Base-by-base conservation (phyloP, 92 coral and sea anemone genomes). In the Umimayanthus kanabou region DNA sequence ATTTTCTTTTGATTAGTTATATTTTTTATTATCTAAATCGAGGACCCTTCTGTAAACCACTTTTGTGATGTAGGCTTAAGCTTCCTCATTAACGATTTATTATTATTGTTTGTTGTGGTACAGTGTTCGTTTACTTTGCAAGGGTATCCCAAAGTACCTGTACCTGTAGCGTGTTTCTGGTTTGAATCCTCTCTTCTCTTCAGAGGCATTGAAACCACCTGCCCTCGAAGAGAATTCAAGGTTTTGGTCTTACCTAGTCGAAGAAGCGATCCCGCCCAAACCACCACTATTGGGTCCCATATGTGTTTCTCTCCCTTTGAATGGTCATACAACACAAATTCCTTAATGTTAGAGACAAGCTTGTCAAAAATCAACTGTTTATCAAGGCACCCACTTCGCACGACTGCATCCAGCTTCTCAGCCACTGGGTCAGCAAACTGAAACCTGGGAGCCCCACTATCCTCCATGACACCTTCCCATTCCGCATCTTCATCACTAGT, bases 391-490 rank as follows among this genome's bases (percentile, higher is more conserved):
- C 92, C 92, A 84, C 89, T 85, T 11, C 71, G 89, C 89, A 89
- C 89, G 70, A 45, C 89, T 89, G 89, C 37, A 77, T 89, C 85
- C 40, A 89, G 89, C 91, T 55, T 89, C 88, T 89, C 91, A 73
- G 91, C 89, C 91, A 89, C 91, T 89, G 91, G 91, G 58, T 89
- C 92, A 76, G 80, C 92, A 85, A 85, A 89, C 33, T 78, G 92
- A 85, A 89, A 89, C 50, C 92, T 85, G 81, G 86, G 81, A 85
- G 82, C 81, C 61, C 92, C 92, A 79, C 92, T 79, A 66, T 85
- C 87, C 42, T 77, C 85, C 71, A 55, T 89, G 80, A 67, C 89
- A 85, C 79, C 92, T 85, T 85, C 92, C 85, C 89, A 66, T 8
- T 83, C 92, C 55, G 85, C 67, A 78, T 89, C 90, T 2, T 87